These are phyloP conservation scores for Escarpia spicata DNA, from an alignment of 2,888 invertebrate species.

Conservation along the genomic window DNA sequence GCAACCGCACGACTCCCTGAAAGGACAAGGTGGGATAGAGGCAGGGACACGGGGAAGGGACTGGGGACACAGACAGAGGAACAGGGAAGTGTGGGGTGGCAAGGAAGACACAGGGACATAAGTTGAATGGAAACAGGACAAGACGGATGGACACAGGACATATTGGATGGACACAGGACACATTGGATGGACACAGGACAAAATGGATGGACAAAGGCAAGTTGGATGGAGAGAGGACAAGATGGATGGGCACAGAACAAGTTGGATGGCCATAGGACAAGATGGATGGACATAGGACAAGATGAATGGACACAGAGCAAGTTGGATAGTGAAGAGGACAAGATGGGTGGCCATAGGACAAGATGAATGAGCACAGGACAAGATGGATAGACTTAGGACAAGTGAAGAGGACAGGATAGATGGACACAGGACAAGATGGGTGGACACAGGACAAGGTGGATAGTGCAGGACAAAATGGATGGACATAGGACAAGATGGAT, in stretches of 20 bases:
- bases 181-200: not conserved
- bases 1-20: conserved; percentile 92
- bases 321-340: not conserved
- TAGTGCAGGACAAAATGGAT: too few species aligned
- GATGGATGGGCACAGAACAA: not conserved
- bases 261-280: not conserved
- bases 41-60: too few species aligned
- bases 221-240: not conserved
- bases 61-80: too few species aligned
- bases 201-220: too few species aligned
- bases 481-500: too few species aligned
- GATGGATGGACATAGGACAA: not conserved
- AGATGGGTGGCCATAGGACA: not conserved
- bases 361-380: not conserved
- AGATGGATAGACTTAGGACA: not conserved
- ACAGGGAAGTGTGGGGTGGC: too few species aligned
- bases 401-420: not conserved
- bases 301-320: not conserved
- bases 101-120: too few species aligned
- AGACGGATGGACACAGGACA: not conserved
- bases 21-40: not conserved
- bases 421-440: too few species aligned
- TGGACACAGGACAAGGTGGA: too few species aligned
- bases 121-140: not conserved
- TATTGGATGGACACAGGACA: not conserved